These are phyloP conservation scores for Adelphocoris suturalis DNA, from an alignment of 2,888 invertebrate species.

Conservation along the genomic window DNA sequence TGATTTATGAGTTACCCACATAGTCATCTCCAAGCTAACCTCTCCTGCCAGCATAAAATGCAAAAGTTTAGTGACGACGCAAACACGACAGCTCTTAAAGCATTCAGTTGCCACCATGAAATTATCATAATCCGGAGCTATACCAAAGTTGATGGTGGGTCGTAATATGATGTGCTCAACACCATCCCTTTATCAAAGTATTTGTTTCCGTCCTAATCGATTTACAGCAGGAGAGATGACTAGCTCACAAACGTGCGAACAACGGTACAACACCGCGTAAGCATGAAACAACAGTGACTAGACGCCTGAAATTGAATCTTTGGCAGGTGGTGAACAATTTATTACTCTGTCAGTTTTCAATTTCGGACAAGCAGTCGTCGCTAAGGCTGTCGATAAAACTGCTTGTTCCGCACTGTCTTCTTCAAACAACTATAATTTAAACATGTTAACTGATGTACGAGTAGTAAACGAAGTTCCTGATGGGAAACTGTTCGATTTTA, in stretches of 20 bases:
- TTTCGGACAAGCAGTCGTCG: not conserved
- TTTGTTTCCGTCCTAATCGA: slow-evolving; percentile 14
- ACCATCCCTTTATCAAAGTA: not conserved
- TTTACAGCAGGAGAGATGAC: slow-evolving; percentile 32
- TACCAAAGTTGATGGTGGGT: not conserved
- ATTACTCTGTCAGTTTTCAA: not conserved
- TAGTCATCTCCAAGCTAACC: not conserved
- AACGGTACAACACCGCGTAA: not conserved
- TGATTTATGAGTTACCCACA: not conserved
- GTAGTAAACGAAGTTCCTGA: too few species aligned
- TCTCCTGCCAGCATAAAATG: not conserved
- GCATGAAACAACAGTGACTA: not conserved
- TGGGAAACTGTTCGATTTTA: too few species aligned
- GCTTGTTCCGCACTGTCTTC: too few species aligned
- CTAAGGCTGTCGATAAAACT: too few species aligned
- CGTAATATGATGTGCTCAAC: slow-evolving; percentile 1
- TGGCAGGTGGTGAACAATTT: not conserved
- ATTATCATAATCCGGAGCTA: not conserved
- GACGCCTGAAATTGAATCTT: slow-evolving; percentile 21
- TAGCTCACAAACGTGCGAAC: not conserved
- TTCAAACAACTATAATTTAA: too few species aligned
- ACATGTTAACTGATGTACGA: too few species aligned
- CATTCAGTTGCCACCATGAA: not conserved
- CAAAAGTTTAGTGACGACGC: slow-evolving; percentile 2
- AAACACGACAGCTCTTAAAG: slow-evolving; percentile 1